Evolutionary conservation across 2,888 invertebrate genomes (phyloP), one percentile per base, ranked within the genome.

Genomic region (Athetis lepigone): DNA sequence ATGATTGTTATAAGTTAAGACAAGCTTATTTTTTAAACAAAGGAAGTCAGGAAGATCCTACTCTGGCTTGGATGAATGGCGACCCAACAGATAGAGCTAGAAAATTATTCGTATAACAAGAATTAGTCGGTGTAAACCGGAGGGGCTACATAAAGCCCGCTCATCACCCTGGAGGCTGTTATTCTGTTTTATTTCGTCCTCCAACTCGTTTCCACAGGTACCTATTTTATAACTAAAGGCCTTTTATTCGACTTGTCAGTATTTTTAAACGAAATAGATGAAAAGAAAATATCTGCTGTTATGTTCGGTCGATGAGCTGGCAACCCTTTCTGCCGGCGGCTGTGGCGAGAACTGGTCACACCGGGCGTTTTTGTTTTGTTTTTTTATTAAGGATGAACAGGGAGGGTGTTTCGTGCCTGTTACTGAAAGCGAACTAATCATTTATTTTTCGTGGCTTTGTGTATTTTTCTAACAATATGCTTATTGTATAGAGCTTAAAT

Each of bases 111-210:
- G 52, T 61, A 16, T 73, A 61, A 66, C 68, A 72, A 65, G 57
- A 79, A 65, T 77, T 79, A 72, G 72, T 58, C 59, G 47, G 45
- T 72, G 72, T 72, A 64, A 71, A 46, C 56, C 50, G 23, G 37
- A 40, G 55, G 29, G 52, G 46, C 23, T 42, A 58, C 50, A 71
- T 52, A 56, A 70, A 65, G 36, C 55, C 33, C 7, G 11, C 43
- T 19, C 16, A 8, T 36, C 55, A 23, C 46, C 50, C 62, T 25
- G 42, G 33, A 58, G 49, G 56, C 39, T 68, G 62, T 62, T 73
- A 47, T 68, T 62, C 43, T 18, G 8, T 62, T 62, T 62, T 62
- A 67, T 62, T 67, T 52, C 47, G 50, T 50, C 47, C 27, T 45
- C 9, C 29, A 40, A 50, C 45, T 54, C 55, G 33, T 11, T 51